These are phyloP conservation scores for Dicyrtomina minuta DNA, from an alignment of 2,888 invertebrate species.

Conservation along the genomic window DNA sequence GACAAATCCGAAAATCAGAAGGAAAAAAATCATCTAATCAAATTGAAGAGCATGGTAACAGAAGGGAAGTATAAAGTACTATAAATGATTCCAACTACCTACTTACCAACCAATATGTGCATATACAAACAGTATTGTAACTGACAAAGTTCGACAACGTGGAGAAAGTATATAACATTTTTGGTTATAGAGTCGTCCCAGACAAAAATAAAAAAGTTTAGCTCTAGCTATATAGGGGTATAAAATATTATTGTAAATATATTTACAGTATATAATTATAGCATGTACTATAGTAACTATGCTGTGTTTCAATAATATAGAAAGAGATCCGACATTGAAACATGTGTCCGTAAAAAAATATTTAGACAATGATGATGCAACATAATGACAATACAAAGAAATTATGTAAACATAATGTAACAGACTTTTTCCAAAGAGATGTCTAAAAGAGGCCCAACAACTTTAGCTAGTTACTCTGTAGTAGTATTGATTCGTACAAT, in stretches of 20 bases:
- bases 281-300: no score
- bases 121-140: not conserved
- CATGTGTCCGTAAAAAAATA: not conserved
- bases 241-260: no score
- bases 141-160: no score
- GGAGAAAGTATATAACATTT: no score
- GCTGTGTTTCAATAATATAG: no score
- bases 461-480: not conserved
- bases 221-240: no score
- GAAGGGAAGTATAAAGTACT: not conserved
- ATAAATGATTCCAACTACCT: not conserved
- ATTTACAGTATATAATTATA: no score
- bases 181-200: no score
- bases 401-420: no score
- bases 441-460: not conserved
- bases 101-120: not conserved
- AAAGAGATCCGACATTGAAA: not conserved
- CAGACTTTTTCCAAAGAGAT: not conserved
- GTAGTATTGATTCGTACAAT: not conserved
- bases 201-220: no score
- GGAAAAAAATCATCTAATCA: not conserved
- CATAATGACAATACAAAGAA: no score
- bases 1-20: no score
- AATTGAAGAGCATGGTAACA: not conserved
- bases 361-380: not conserved